phyloP scores from a whole-genome alignment of 2,113 vertebrate species.

The Dermatemys mawii region DNA sequence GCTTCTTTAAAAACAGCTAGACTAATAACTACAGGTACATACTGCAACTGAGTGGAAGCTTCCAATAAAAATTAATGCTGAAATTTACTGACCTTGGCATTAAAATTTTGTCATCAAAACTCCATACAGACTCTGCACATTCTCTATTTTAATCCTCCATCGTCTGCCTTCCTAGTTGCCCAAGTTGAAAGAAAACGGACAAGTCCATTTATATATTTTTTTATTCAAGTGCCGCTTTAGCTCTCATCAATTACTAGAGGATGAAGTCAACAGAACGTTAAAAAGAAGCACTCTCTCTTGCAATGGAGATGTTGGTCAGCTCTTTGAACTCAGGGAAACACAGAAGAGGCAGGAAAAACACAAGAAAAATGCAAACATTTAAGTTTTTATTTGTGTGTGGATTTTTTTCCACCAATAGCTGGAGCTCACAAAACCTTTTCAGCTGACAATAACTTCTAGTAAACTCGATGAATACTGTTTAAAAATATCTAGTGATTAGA shows the following conservation, averaged over 20 bases:
- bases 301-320: not conserved
- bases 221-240: not conserved
- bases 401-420: constrained; percentile 71
- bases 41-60: not conserved
- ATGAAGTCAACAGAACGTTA: not conserved
- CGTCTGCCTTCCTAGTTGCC: not conserved
- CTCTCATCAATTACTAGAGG: not conserved
- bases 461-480: constrained; percentile 66
- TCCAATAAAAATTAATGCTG: not conserved
- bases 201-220: not conserved
- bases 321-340: not conserved
- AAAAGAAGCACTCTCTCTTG: not conserved
- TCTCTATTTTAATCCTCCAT: not conserved
- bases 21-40: not conserved
- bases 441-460: constrained; percentile 67
- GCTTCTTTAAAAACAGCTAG: not conserved
- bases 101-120: not conserved
- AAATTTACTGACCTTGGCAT: not conserved
- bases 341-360: not conserved
- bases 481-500: constrained; percentile 75
- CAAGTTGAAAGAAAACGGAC: not conserved
- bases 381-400: constrained; percentile 75
- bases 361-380: constrained; percentile 55
- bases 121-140: not conserved
- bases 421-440: constrained; percentile 69